Conservation (phyloP, 2,113 vertebrate genomes). For the Abramis brama region DNA sequence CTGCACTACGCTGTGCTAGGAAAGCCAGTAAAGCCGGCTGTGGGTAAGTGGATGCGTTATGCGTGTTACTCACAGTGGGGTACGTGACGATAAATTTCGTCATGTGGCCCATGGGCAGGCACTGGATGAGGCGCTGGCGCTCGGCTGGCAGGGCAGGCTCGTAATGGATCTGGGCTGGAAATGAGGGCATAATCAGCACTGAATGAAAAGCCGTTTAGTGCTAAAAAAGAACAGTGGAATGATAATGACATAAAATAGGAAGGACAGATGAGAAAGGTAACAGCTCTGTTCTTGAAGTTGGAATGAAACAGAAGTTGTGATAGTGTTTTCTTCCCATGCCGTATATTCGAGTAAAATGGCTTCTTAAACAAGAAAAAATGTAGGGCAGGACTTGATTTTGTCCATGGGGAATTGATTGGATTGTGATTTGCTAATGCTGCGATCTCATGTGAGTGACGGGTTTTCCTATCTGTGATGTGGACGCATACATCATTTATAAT, state of each 20-base stretch:
- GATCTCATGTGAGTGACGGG: too few relatives aligned
- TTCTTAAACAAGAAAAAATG: not conserved
- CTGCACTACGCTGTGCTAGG: not conserved
- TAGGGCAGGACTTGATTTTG: too few relatives aligned
- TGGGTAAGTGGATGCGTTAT: slow-evolving; percentile 12
- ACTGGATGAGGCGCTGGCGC: slow-evolving; percentile 49
- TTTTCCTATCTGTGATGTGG: too few relatives aligned
- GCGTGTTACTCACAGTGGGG: slow-evolving; percentile 56
- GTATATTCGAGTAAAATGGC: too few relatives aligned
- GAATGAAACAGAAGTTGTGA: too few relatives aligned
- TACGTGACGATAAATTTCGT: slow-evolving; percentile 63
- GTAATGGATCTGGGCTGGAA: slow-evolving; percentile 59
- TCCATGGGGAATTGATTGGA: too few relatives aligned
- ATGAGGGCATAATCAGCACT: not conserved
- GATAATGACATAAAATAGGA: not conserved
- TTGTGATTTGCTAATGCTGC: too few relatives aligned
- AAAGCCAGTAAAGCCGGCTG: not conserved
- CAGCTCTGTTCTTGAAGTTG: not conserved
- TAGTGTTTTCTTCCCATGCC: too few relatives aligned
- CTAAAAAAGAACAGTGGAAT: not conserved
- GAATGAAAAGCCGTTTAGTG: not conserved
- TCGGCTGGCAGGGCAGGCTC: slow-evolving; percentile 53
- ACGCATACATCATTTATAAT: too few relatives aligned
- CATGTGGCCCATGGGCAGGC: slow-evolving; percentile 58
- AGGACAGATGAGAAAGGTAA: not conserved